A percentile compares a stretch with the other conserved stretches of the same genome.
phyloP scores from a whole-genome alignment of 2,888 invertebrate species.

The Hyalella azteca region DNA sequence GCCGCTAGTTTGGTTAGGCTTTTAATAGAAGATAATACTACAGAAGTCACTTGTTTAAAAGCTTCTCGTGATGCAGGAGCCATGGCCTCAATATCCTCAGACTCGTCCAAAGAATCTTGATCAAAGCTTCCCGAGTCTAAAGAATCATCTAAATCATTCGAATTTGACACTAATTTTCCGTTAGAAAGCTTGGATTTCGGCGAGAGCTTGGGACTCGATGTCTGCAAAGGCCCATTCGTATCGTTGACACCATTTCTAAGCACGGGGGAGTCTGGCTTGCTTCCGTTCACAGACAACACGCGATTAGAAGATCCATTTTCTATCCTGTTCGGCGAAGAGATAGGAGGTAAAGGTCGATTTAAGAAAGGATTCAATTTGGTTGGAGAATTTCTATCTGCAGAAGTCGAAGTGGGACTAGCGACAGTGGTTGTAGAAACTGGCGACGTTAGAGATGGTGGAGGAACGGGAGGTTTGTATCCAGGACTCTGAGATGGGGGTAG shows the following conservation, averaged over 20 bases:
- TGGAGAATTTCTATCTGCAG: background rate
- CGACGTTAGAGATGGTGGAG: background rate
- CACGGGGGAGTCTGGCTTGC: background rate
- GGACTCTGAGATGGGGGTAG: background rate
- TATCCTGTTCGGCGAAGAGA: background rate
- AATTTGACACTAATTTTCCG: slow-evolving; percentile 45
- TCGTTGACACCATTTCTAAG: slow-evolving; percentile 20
- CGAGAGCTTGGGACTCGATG: slow-evolving; percentile 58
- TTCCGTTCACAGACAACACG: background rate
- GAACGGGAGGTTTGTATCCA: background rate
- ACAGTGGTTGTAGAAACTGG: background rate
- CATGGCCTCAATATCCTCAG: slow-evolving; percentile 57
- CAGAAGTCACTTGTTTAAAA: slow-evolving; percentile 45
- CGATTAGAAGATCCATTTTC: slow-evolving; percentile 8
- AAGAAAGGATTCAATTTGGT: background rate
- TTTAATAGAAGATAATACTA: slow-evolving; percentile 48
- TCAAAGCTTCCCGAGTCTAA: slow-evolving; percentile 60
- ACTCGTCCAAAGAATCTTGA: slow-evolving; percentile 59
- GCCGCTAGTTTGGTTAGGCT: slow-evolving; percentile 65
- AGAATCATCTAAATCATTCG: slow-evolving; percentile 55
- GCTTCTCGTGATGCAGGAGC: slow-evolving; percentile 55
- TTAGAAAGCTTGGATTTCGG: slow-evolving; percentile 50
- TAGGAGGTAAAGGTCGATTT: background rate
- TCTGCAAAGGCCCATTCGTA: slow-evolving; percentile 54
- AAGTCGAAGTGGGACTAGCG: background rate